Base-by-base conservation (phyloP, 1,140 invertebrate species). In the Micrasema longulum region DNA sequence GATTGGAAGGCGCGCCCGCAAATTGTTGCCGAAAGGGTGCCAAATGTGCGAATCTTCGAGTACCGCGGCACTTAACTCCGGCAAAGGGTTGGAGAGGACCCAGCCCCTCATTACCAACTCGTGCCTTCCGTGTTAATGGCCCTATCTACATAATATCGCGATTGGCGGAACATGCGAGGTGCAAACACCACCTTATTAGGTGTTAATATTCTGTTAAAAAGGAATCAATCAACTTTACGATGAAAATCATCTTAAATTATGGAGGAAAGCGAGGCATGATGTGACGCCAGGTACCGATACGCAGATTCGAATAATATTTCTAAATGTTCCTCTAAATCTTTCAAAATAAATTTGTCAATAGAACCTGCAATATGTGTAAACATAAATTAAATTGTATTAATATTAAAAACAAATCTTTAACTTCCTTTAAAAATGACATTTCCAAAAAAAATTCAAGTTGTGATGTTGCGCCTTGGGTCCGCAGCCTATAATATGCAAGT, bases 101-200 rank as follows among this genome's bases (percentile, higher is more conserved):
- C 12, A 55, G 22, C 12, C 52, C 22, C 14, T 10, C 52, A 55
- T 55, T 55, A 55, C 20, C 12, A 20, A 11, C 52, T 55, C 52
- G 52, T 16, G 52, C 52, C 52, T 55, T 55, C 52, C 52, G 52
- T 55, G 52, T 31, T 55, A 55, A 31, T 26, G 52, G 22, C 26
- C 23, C n/a, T 48, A 48, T 48, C 23, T 12, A 2, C 52, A 23
- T 22, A 31, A 31, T 31, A 11, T 2, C 50, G 12, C 26, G 52
- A 16, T 31, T 20, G 10, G 20, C 22, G 20, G 23, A 31, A 20
- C 26, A 20, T 31, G 12, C 12, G 26, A 55, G 26, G 23, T 31
- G n/a, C 14, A 31, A 55, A 26, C 26, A 55, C 7, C 52, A 36
- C 23, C 22, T 55, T 55, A 26, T 31, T 31, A 36, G 23, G 52